Percentiles rank a stretch among this genome's conserved stretches.
phyloP scores from a whole-genome alignment of 2,888 invertebrate genomes.

The Podabrus alpinus region DNA sequence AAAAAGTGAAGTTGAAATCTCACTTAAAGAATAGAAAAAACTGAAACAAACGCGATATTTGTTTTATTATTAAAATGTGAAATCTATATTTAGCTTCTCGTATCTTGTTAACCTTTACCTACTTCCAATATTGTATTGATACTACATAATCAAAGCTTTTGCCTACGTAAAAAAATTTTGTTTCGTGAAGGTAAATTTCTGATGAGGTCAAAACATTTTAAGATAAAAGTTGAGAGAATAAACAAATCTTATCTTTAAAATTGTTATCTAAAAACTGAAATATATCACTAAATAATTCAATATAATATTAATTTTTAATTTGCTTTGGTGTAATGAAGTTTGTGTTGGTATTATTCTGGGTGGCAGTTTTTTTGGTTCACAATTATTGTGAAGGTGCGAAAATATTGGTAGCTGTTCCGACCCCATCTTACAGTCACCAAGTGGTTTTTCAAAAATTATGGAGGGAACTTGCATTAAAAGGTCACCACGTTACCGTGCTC shows the following conservation, averaged over 20 bases:
- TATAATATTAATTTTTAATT: not conserved
- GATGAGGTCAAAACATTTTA: too few relatives aligned
- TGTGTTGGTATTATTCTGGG: not conserved
- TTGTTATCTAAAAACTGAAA: not conserved
- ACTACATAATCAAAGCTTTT: not conserved
- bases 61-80: not conserved
- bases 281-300: not conserved
- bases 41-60: not conserved
- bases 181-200: too few relatives aligned
- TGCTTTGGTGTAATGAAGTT: not conserved
- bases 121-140: not conserved
- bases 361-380: not conserved
- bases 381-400: not conserved
- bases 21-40: too few relatives aligned
- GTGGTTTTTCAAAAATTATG: constrained; percentile 55
- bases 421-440: constrained; percentile 59
- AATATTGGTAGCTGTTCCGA: constrained; percentile 54
- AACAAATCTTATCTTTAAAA: not conserved
- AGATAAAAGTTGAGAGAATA: not conserved
- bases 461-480: constrained; percentile 53
- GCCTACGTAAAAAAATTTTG: too few relatives aligned
- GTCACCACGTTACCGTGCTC: constrained; percentile 57
- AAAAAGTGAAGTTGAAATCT: too few relatives aligned
- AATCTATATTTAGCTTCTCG: not conserved
- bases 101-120: not conserved